Evolutionary conservation across 30 jellyfish, hydroid and myxozoan genomes (phyloP), one percentile per base, ranked within the genome.

Genomic region (Calvadosia cruxmelitensis): DNA sequence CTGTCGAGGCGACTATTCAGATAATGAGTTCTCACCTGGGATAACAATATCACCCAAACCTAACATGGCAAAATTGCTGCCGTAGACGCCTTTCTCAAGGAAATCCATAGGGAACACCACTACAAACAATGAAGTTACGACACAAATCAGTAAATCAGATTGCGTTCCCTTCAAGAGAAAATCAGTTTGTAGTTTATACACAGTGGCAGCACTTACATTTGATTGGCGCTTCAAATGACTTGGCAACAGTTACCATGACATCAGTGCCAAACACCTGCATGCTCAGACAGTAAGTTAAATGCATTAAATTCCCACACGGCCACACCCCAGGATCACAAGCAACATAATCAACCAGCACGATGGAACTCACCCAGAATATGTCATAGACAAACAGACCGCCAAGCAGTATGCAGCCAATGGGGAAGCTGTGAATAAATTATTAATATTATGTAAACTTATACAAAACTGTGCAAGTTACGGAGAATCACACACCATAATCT

Each of bases 61-160:
- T 73, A 86, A 92, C 96, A 86, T 86, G 1, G 96, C 96, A 75
- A 86, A 86, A 66, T 86, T 86, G 64, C 75, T 86, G 16, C 96
- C 96, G 52, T 36, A 74, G 13, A 86, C 48, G 12, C 96, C 96
- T 51, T 69, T 80, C 75, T 86, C 96, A 74, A 86, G 52, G 73
- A 86, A 86, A 51, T 86, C 96, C 96, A 86, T 86, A 42, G 96
- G 96, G 49, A 86, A 86, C 24, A 86, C 90, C 74, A 86, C 96
- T 86, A n/a, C n/a, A n/a, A n/a, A n/a, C n/a, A n/a, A n/a, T n/a
- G n/a, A n/a, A n/a, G n/a, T n/a, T n/a, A n/a, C n/a, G n/a, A n/a
- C n/a, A n/a, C n/a, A n/a, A n/a, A n/a, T n/a, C n/a, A n/a, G n/a
- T n/a, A n/a, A n/a, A n/a, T n/a, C n/a, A n/a, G n/a, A n/a, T n/a